These are phyloP conservation scores for Acrossocheilus wenchowensis DNA, from an alignment of 2,797 vertebrate species.

Conservation along the genomic window DNA sequence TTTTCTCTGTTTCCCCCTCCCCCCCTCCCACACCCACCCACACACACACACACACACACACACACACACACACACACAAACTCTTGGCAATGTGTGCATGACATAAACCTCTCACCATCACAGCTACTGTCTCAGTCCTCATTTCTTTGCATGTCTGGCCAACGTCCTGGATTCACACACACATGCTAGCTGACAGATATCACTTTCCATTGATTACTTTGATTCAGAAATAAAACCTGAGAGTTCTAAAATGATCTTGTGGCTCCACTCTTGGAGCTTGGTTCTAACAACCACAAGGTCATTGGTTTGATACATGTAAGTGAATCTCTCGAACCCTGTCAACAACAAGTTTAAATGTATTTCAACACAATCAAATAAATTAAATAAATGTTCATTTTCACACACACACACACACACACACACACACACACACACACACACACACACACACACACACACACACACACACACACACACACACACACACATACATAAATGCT, in stretches of 20 bases:
- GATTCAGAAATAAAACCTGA: background rate
- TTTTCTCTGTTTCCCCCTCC: slow-evolving; percentile 64
- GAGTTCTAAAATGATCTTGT: background rate
- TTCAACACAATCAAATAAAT: background rate
- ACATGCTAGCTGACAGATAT: background rate
- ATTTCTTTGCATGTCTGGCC: slow-evolving; percentile 9
- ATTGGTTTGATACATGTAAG: background rate
- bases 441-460: too few species aligned
- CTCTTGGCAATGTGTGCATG: background rate
- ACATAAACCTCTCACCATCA: slow-evolving; percentile 9
- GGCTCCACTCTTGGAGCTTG: background rate
- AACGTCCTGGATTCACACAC: background rate
- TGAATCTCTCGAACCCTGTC: background rate
- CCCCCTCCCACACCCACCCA: slow-evolving; percentile 2
- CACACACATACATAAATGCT: too few species aligned
- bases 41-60: slow-evolving; percentile 10
- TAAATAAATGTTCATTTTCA: background rate
- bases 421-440: too few species aligned
- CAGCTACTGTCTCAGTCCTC: background rate
- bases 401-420: too few species aligned
- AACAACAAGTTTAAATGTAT: background rate
- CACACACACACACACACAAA: background rate
- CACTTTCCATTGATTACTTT: background rate
- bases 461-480: too few species aligned
- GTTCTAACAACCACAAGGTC: background rate